Evolutionary conservation across 2,113 vertebrate genomes (phyloP).

Genomic region (Himantopus leucocephalus): DNA sequence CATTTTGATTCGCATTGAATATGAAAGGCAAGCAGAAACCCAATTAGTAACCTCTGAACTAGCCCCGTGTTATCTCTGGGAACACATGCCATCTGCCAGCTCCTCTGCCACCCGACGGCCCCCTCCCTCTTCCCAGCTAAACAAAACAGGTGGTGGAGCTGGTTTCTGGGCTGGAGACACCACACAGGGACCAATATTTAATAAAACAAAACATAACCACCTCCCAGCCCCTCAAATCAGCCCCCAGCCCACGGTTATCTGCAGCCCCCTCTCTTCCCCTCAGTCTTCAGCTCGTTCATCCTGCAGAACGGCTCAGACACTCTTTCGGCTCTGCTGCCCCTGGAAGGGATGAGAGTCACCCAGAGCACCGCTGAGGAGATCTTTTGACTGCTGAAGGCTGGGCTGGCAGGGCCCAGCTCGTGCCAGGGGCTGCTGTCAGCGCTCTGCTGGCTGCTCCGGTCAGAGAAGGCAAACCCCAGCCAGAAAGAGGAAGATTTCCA

Average conservation of each 20-base stretch:
- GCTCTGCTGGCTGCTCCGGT: neutral
- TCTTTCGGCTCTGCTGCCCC: neutral
- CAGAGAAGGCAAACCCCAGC: neutral
- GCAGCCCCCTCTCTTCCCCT: neutral
- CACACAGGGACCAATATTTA: neutral
- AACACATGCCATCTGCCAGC: constrained; percentile 49
- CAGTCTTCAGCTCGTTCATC: accelerated
- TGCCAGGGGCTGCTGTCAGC: neutral
- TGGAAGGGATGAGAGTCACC: neutral
- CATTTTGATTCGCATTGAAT: neutral
- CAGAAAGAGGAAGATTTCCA: neutral
- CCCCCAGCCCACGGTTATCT: neutral
- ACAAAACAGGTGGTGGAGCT: neutral
- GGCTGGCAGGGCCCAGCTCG: neutral
- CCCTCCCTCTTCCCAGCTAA: neutral
- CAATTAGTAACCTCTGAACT: constrained; percentile 73
- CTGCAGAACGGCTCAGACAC: accelerated
- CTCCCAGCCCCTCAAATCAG: neutral
- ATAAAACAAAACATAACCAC: neutral
- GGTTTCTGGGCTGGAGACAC: neutral
- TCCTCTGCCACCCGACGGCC: accelerated
- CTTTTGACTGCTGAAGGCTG: neutral
- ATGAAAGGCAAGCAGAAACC: constrained; percentile 62
- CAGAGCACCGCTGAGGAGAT: neutral
- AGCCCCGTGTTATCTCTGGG: constrained; percentile 32